These are phyloP conservation scores for Tipula lateralis DNA, from an alignment of 2,888 invertebrate genomes.

Conservation along the genomic window DNA sequence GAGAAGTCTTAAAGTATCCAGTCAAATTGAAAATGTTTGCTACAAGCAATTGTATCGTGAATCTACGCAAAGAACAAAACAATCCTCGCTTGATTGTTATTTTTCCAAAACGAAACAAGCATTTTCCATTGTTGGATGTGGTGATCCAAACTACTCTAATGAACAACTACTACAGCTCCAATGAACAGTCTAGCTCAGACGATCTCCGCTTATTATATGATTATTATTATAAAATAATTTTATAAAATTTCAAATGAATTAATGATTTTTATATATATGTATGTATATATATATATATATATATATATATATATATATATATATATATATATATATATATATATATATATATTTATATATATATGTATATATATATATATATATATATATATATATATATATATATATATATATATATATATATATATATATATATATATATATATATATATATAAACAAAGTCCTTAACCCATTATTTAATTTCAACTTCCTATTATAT, in stretches of 20 bases:
- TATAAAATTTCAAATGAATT: too few relatives aligned
- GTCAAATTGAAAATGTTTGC: background rate
- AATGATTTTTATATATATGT: background rate
- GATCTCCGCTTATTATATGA: too few relatives aligned
- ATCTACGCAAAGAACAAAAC: too few relatives aligned
- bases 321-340: constrained; percentile 24
- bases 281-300: constrained; percentile 7
- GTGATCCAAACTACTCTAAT: background rate
- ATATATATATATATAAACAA: background rate
- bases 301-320: constrained; percentile 24
- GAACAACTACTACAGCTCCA: too few relatives aligned
- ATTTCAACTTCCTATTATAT: background rate
- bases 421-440: background rate
- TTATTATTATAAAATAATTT: too few relatives aligned
- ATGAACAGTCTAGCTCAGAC: too few relatives aligned
- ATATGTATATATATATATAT: constrained; percentile 15
- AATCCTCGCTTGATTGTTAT: too few relatives aligned
- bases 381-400: constrained; percentile 24
- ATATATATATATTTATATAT: constrained; percentile 15
- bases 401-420: constrained; percentile 15
- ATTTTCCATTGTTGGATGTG: background rate
- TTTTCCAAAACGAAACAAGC: too few relatives aligned
- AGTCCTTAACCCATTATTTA: background rate
- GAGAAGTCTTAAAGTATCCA: background rate
- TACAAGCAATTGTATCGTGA: background rate